Evolutionary conservation across 2,888 invertebrate genomes (phyloP).

Genomic region (Papilio protenor): DNA sequence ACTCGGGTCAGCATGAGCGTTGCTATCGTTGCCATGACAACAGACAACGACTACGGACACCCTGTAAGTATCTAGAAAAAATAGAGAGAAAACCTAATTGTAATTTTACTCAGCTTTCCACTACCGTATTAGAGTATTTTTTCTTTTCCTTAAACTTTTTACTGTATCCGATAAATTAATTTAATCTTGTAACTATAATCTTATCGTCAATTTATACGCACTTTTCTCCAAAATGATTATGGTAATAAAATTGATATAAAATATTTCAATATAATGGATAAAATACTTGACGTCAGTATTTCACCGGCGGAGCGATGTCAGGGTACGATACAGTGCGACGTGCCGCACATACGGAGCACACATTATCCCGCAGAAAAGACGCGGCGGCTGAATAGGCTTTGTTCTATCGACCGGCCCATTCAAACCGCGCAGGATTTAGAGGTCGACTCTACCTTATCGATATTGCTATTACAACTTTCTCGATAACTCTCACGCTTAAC

Average conservation of each 20-base stretch:
- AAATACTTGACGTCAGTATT: constrained; percentile 21
- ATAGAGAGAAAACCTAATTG: background rate
- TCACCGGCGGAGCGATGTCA: background rate
- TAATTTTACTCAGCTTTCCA: background rate
- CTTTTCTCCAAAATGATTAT: background rate
- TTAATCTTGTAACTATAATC: background rate
- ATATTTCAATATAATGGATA: background rate
- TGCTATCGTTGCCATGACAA: constrained; percentile 88
- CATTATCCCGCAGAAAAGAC: constrained; percentile 29
- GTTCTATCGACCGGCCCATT: constrained; percentile 37
- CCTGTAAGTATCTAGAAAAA: constrained; percentile 54
- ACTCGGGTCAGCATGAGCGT: constrained; percentile 88
- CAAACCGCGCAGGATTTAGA: constrained; percentile 9
- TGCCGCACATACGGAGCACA: constrained; percentile 37
- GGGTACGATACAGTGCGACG: constrained; percentile 35
- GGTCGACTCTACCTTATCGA: constrained; percentile 30
- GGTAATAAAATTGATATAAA: background rate
- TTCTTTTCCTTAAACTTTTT: background rate
- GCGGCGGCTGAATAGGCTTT: constrained; percentile 37
- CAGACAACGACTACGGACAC: constrained; percentile 63
- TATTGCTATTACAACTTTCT: constrained; percentile 35
- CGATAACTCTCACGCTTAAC: constrained; percentile 15
- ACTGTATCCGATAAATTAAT: background rate
- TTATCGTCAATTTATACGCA: background rate
- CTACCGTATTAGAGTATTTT: background rate